Evolutionary conservation across 2,113 vertebrate genomes (phyloP).

Genomic region (Crotophaga sulcirostris): DNA sequence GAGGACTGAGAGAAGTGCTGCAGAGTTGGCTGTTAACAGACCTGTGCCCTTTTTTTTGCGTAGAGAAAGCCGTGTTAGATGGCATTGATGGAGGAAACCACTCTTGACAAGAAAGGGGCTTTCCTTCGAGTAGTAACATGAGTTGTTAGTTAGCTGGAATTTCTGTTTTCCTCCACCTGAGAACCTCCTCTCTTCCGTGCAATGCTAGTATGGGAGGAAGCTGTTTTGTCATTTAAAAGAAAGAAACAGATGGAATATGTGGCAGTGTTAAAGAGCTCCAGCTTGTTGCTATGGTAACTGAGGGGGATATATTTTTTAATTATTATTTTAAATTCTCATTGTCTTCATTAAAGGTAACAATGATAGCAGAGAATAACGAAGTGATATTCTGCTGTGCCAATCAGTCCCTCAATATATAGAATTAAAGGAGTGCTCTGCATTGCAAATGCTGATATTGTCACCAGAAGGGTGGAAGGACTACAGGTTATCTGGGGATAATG

Average conservation of each 20-base stretch:
- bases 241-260: constrained; percentile 71
- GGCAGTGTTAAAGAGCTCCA: constrained; percentile 53
- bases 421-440: constrained; percentile 53
- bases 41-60: background rate
- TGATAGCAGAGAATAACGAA: constrained; percentile 53
- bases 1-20: background rate
- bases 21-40: background rate
- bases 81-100: background rate
- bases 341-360: constrained; percentile 72
- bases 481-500: constrained; percentile 36
- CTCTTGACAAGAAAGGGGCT: background rate
- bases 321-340: constrained; percentile 74
- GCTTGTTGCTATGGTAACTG: constrained; percentile 61
- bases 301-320: constrained; percentile 53
- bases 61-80: background rate
- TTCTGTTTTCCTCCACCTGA: background rate
- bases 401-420: constrained; percentile 66
- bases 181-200: background rate
- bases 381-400: constrained; percentile 59
- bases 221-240: constrained; percentile 60
- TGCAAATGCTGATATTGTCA: constrained; percentile 58
- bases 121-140: background rate
- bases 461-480: constrained; percentile 34
- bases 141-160: constrained; percentile 20
- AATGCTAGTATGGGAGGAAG: constrained; percentile 9